Evolutionary conservation across 1,140 invertebrate genomes (phyloP), one percentile per base, ranked within the genome.

Genomic region (Drosophila elegans): DNA sequence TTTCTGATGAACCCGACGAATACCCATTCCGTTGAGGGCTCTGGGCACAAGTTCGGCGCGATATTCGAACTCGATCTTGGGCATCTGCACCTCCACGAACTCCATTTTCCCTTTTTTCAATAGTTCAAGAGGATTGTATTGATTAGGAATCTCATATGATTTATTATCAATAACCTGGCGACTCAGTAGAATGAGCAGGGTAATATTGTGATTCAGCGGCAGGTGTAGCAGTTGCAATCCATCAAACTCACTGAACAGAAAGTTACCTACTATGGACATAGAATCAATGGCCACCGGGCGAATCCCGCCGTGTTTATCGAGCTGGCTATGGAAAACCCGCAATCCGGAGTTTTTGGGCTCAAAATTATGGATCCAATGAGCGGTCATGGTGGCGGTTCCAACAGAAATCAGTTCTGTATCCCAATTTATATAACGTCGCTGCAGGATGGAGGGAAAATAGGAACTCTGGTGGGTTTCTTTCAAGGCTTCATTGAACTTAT

Each of bases 11-110:
- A 44, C 42, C 3, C 13, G 13, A 9, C 9, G 42, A 21, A 44
- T 10, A 1, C 42, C 42, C 42, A 44, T 21, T 44, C 13, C 13
- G 13, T 44, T 16, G 42, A 44, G 42, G 13, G 42, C 42, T 10
- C 7, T 16, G 13, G 42, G 42, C 13, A 44, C 42, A 16, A 44
- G 42, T 21, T 44, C 42, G 13, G 13, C 9, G 3, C 42, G 42
- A 10, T 44, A 44, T 44, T 44, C 42, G 3, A 44, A 44, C 42
- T 44, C 42, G 13, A 44, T 10, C 42, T 44, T 44, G 13, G 42
- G 42, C 2, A 44, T 16, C 42, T 44, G 42, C 13, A 44, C 42
- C 6, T 10, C 3, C 7, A 44, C 42, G 42, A 1, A 21, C 13
- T 3, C 9, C 13, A 10, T 7, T 1, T 9, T 21, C 21, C 42